Conservation (phyloP, 1,140 invertebrate species). For the Hycleus cichorii region DNA sequence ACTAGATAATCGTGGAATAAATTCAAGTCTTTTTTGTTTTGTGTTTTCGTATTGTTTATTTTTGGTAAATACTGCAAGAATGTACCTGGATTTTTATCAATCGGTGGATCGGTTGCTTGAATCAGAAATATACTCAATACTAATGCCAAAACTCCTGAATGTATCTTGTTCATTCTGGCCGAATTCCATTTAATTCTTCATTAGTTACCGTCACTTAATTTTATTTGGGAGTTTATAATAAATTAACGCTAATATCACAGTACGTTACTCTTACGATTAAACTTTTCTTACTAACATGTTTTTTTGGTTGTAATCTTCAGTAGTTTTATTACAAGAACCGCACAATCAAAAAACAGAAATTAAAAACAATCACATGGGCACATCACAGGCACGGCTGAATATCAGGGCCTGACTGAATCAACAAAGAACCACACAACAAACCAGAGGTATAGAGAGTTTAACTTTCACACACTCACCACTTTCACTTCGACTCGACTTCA, state of each 20-base stretch:
- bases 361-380: slow-evolving; percentile 13
- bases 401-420: slow-evolving; percentile 33
- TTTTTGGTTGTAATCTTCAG: not conserved
- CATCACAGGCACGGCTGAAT: slow-evolving; percentile 34
- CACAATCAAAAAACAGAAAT: slow-evolving; percentile 20
- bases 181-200: slow-evolving; percentile 34
- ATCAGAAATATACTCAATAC: slow-evolving; percentile 40
- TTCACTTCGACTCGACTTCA: slow-evolving; percentile 29
- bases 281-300: slow-evolving; percentile 2
- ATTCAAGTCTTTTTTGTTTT: slow-evolving; percentile 9
- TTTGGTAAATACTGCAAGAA: slow-evolving; percentile 18
- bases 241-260: not conserved
- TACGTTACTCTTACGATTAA: not conserved
- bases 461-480: slow-evolving; percentile 37
- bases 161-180: slow-evolving; percentile 39
- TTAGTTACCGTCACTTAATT: not conserved
- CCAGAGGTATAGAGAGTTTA: slow-evolving; percentile 31
- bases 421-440: slow-evolving; percentile 6
- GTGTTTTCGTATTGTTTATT: not conserved
- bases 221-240: not conserved
- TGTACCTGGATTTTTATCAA: slow-evolving; percentile 21
- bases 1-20: slow-evolving; percentile 17
- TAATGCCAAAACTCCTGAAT: slow-evolving; percentile 36
- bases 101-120: slow-evolving; percentile 38
- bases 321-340: not conserved